phyloP scores from a whole-genome alignment of 2,888 invertebrate species.

The Eulithis testata region DNA sequence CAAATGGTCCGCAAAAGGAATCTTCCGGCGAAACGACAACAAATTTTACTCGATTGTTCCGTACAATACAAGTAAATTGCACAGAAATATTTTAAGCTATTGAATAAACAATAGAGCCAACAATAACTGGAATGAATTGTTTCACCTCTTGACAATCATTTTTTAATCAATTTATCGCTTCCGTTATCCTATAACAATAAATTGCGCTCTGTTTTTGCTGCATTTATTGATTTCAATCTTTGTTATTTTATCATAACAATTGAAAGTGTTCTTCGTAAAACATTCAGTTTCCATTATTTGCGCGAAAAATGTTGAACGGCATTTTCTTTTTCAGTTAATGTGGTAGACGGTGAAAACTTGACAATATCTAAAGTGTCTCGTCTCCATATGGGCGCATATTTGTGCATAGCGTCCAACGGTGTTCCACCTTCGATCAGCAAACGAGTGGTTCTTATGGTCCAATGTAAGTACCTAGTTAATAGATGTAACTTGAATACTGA shows the following conservation, averaged over 20 bases:
- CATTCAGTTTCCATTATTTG: constrained; percentile 18
- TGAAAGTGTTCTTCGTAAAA: constrained; percentile 11
- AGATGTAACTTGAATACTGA: too few species aligned
- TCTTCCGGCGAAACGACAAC: constrained; percentile 45
- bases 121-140: constrained; percentile 40
- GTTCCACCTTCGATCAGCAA: constrained; percentile 96
- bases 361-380: constrained; percentile 95
- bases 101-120: constrained; percentile 54
- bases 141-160: constrained; percentile 37
- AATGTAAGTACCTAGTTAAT: constrained; percentile 86
- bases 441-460: constrained; percentile 91
- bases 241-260: constrained; percentile 15
- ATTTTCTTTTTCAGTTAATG: constrained; percentile 88
- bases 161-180: constrained; percentile 37
- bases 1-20: constrained; percentile 53
- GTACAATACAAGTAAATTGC: constrained; percentile 65
- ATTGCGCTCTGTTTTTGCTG: constrained; percentile 26
- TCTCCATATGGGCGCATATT: constrained; percentile 96
- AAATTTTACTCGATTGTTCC: constrained; percentile 58
- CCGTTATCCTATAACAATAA: constrained; percentile 35
- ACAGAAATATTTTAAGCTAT: constrained; percentile 57
- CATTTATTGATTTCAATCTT: constrained; percentile 21
- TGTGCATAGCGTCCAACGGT: constrained; percentile 96
- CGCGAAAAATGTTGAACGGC: constrained; percentile 10
- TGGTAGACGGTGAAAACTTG: constrained; percentile 94